A percentile compares a stretch with the other conserved stretches of the same genome.
These are phyloP conservation scores for Notamacropus eugenii DNA, from an alignment of 2,797 vertebrate genomes.

Conservation along the genomic window DNA sequence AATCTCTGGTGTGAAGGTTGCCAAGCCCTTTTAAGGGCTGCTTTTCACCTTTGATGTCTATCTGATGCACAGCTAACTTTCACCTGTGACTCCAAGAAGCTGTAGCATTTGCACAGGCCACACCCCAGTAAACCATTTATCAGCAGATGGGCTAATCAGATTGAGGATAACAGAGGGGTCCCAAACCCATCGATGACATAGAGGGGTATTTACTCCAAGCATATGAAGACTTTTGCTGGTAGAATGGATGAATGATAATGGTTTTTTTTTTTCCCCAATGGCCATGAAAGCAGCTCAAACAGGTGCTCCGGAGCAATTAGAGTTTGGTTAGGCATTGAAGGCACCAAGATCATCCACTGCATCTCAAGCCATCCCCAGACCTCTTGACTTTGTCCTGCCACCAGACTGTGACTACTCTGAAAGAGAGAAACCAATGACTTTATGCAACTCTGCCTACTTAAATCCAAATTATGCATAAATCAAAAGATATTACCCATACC, in stretches of 20 bases:
- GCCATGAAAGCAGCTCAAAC: neutral
- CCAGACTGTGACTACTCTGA: neutral
- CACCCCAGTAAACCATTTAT: neutral
- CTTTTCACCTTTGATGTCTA: neutral
- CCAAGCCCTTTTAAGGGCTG: neutral
- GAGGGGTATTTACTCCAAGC: neutral
- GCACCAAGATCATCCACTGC: neutral
- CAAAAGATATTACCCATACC: neutral
- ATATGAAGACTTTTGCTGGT: too few species aligned
- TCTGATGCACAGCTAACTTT: neutral
- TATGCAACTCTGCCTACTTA: neutral
- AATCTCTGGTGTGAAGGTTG: neutral
- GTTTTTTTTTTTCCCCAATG: neutral
- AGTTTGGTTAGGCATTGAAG: neutral
- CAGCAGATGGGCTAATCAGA: neutral
- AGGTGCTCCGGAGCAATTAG: too few species aligned
- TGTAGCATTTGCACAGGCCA: neutral
- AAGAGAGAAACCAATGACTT: neutral
- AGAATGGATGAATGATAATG: neutral
- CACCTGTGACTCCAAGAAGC: too few species aligned
- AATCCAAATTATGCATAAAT: neutral
- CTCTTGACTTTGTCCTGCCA: neutral
- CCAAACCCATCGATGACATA: neutral
- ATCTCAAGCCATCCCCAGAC: neutral
- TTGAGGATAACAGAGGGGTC: neutral